Percentiles rank a stretch among this genome's conserved stretches.
Evolutionary conservation across 2,888 invertebrate species (phyloP).

Genomic region (Adelognathus sp.): DNA sequence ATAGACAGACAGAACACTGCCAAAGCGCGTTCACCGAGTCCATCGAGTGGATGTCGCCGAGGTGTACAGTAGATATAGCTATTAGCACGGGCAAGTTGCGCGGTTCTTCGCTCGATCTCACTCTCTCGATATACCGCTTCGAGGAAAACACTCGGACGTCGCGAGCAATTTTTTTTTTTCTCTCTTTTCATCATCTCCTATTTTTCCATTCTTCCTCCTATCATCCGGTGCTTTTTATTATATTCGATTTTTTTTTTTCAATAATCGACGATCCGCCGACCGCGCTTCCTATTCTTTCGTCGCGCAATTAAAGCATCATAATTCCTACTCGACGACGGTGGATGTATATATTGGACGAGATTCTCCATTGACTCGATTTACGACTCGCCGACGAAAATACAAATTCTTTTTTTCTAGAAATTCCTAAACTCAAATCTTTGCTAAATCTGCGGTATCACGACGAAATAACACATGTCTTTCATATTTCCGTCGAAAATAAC

Average conservation of each 20-base stretch:
- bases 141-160: conserved; percentile 62
- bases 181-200: background rate
- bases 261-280: conserved; percentile 18
- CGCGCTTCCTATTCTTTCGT: background rate
- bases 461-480: no score
- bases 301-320: conserved; percentile 63
- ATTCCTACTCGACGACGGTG: background rate
- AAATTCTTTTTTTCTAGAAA: no score
- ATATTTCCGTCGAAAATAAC: no score
- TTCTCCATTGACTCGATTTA: background rate
- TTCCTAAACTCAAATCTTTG: no score
- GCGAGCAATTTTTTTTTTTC: background rate
- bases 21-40: no score
- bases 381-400: no score
- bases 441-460: no score
- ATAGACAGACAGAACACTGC: no score
- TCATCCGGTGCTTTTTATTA: background rate
- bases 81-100: conserved; percentile 6
- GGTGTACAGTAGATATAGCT: conserved; percentile 12
- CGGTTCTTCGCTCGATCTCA: conserved; percentile 14
- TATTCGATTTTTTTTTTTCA: conserved; percentile 16
- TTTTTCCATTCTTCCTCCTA: background rate
- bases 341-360: background rate
- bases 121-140: conserved; percentile 2
- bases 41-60: conserved; percentile 24